Evolutionary conservation across 2,113 vertebrate genomes (phyloP), one percentile per base, ranked within the genome.

Genomic region (Calypte anna): DNA sequence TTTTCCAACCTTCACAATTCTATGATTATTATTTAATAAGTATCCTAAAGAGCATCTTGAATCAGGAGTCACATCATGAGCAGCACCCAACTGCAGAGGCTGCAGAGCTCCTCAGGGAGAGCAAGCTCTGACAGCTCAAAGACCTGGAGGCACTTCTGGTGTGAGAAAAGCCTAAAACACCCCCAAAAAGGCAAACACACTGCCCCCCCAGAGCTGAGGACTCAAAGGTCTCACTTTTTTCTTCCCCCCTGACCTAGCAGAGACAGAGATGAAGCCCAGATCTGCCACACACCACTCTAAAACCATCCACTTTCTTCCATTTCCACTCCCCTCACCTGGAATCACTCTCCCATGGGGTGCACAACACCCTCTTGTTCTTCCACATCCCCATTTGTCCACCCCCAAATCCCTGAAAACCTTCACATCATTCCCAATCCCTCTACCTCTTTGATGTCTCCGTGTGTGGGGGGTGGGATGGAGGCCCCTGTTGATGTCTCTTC

Each of bases 381-480:
- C 30, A 8, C n/a, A 16, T 12, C 7, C 46, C 15, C 13, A 5
- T 25, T 55, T 30, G n/a, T 23, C 38, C 38, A 59, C n/a, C 68
- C 68, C 18, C 30, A 64, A 9, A 79, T 6, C 51, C 48, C 58
- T 50, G 30, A 46, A 46, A 22, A 14, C 14, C 44, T 53, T 28
- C 27, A 11, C 36, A 3, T 10, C 1, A 8, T 25, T 17, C 3
- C 3, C 16, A 8, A 4, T 4, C 43, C 6, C 30, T 13, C 2
- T 98, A 99, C 99, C 98, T 92, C 36, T 48, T 58, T 50, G 97
- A 7, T 14, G 55, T 83, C 96, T 97, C 93, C 97, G 97, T 12
- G 93, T 88, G 38, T 96, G 86, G 31, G 74, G 96, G 86, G 86
- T 96, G 62, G 98, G 99, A 68, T 97, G 96, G 57, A 99, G 98